phyloP scores from a whole-genome alignment of 2,113 vertebrate genomes.

The Neofelis nebulosa region DNA sequence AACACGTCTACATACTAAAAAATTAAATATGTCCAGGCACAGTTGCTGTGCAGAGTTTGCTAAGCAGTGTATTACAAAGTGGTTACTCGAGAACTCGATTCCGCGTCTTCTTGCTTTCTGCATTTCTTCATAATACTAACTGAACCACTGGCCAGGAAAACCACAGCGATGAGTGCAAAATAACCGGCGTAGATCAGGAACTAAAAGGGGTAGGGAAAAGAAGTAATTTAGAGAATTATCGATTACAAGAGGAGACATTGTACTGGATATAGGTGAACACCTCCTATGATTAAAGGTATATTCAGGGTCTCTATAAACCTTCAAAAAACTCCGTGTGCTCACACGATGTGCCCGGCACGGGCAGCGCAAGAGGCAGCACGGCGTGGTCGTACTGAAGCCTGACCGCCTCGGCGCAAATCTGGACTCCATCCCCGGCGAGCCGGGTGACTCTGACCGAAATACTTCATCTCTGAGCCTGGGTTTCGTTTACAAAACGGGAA shows the following conservation, averaged over 20 bases:
- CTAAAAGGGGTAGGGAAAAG: slow-evolving; percentile 79
- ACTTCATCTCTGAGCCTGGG: neutral
- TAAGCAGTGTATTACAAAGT: slow-evolving; percentile 41
- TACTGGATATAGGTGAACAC: neutral
- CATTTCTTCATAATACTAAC: slow-evolving; percentile 83
- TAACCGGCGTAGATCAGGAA: slow-evolving; percentile 95
- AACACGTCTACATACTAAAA: slow-evolving; percentile 61
- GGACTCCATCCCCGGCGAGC: neutral
- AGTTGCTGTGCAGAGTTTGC: neutral
- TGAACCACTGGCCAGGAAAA: slow-evolving; percentile 91
- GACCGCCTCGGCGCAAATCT: too few relatives aligned
- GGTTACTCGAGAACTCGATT: slow-evolving; percentile 67
- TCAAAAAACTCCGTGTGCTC: neutral
- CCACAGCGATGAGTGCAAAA: slow-evolving; percentile 89
- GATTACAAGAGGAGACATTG: neutral
- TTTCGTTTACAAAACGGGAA: neutral
- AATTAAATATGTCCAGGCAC: slow-evolving; percentile 38
- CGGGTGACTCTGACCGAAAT: neutral
- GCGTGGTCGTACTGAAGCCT: neutral
- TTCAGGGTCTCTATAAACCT: neutral
- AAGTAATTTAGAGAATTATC: neutral
- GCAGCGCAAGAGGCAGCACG: neutral
- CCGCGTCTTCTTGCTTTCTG: slow-evolving; percentile 65
- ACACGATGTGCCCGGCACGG: neutral
- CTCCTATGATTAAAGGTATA: neutral